Evolutionary conservation across 30 jellyfish, hydroid and myxozoan species (phyloP), one percentile per base, ranked within the genome.

Genomic region (Cassiopea xamachana): DNA sequence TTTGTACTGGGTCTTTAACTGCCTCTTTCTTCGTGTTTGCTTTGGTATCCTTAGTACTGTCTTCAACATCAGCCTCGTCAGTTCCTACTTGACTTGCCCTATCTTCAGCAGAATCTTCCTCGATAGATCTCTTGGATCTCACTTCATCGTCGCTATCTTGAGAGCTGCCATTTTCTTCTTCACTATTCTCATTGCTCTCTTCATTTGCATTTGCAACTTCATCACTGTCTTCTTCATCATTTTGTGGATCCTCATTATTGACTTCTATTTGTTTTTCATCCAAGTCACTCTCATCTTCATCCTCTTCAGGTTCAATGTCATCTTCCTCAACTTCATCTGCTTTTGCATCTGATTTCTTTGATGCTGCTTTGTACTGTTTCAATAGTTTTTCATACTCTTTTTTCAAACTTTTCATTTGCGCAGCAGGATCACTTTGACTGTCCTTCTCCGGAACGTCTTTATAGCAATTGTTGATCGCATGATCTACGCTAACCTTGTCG

Each of bases 401-500:
- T 17, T 48, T 59, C 74, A 78, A 27, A 27, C 44, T 43, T 55
- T 10, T 27, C 73, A 78, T 47, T 75, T 2, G 44, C 1, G 55
- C 45, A 2, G 75, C 75, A 8, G 87, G 87, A 18, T 78, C 87
- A 50, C 87, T 78, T 48, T 48, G 75, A 19, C 70, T 48, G 48
- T 43, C 74, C 19, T 60, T 60, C 12, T 48, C 74, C 50, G 75
- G 49, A 6, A 69, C 75, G 48, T 78, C 87, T 51, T 48, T 78
- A 50, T 48, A 78, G 15, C 87, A 78, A 1, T 55, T 78, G 87
- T 78, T 48, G 14, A 78, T 78, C 1, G 87, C 87, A 78, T 78
- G 75, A n/a, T 78, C 58, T 6, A 78, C 87, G 51, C 46, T 16
- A 5, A 19, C 50, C 16, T 59, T 51, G n/a, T n/a, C n/a, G 14